Conservation (phyloP, 2,797 vertebrate genomes). For the Megalops cyprinoides region DNA sequence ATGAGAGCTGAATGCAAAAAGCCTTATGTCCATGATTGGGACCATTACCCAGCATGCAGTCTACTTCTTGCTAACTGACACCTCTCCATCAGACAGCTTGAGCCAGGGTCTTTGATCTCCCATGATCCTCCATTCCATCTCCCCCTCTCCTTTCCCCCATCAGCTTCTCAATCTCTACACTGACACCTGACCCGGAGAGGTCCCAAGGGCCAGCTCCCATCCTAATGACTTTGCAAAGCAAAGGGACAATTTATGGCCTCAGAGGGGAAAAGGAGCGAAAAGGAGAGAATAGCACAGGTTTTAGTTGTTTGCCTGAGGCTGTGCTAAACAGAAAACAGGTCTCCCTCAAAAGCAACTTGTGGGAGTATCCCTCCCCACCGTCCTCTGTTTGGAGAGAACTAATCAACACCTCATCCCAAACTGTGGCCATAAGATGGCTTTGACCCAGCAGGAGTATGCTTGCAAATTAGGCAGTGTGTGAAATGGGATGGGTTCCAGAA, state of each 20-base stretch:
- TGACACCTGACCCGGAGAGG: constrained; percentile 52
- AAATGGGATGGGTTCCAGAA: constrained; percentile 9
- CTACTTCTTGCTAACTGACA: constrained; percentile 39
- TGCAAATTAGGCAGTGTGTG: constrained; percentile 21
- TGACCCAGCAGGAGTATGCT: constrained; percentile 16
- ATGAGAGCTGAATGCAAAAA: not conserved
- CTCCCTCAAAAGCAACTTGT: constrained; percentile 22
- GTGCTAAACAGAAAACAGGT: not conserved
- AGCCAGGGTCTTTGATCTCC: constrained; percentile 51
- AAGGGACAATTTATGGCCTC: constrained; percentile 38
- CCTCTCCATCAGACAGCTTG: constrained; percentile 47
- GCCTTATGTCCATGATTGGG: constrained; percentile 26
- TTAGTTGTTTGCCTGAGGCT: not conserved
- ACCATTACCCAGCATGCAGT: constrained; percentile 30
- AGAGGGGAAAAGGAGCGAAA: not conserved
- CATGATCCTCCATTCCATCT: constrained; percentile 24
- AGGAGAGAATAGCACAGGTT: not conserved
- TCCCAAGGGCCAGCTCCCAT: constrained; percentile 43
- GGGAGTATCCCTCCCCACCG: not conserved
- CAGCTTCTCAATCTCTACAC: constrained; percentile 45
- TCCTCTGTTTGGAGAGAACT: constrained; percentile 24
- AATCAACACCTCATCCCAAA: constrained; percentile 41
- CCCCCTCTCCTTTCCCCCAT: constrained; percentile 34
- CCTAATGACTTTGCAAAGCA: constrained; percentile 55
- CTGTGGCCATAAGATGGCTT: constrained; percentile 22